Conservation (phyloP, 2,113 vertebrate genomes). For the Elgaria multicarinata region DNA sequence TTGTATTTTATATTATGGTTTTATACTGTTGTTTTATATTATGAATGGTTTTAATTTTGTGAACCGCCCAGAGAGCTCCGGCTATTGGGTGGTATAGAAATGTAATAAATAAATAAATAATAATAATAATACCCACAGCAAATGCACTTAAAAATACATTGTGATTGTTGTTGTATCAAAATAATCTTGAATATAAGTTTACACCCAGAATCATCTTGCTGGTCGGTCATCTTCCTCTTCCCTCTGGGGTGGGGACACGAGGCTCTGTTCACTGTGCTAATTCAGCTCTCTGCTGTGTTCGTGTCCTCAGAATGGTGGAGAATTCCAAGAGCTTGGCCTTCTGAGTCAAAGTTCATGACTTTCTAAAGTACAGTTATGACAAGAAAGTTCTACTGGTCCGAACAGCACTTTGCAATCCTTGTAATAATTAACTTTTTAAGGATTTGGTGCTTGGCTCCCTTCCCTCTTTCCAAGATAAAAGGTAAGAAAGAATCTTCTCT, state of each 20-base stretch:
- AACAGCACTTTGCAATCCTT: neutral
- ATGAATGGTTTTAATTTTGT: too few species aligned
- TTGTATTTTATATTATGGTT: too few species aligned
- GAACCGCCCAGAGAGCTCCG: too few species aligned
- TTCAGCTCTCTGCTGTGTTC: too few species aligned
- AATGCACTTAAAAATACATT: neutral
- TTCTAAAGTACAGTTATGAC: neutral
- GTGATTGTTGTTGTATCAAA: neutral
- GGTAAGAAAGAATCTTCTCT: neutral
- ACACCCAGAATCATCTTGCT: neutral
- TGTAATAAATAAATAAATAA: too few species aligned
- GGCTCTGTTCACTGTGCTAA: neutral
- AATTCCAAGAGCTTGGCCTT: too few species aligned
- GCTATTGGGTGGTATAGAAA: too few species aligned
- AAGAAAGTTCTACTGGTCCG: neutral
- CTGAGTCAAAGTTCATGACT: neutral
- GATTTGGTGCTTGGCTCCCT: neutral
- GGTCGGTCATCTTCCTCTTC: neutral
- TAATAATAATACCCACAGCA: too few species aligned
- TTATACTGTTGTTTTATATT: too few species aligned
- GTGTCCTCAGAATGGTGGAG: neutral
- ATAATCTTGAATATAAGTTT: neutral
- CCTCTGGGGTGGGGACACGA: neutral
- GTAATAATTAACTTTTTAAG: conserved; percentile 2
- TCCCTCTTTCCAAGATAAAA: neutral